Evolutionary conservation across 2,888 invertebrate genomes (phyloP), one percentile per base, ranked within the genome.

Genomic region (Drosophila quasianomalipes): DNA sequence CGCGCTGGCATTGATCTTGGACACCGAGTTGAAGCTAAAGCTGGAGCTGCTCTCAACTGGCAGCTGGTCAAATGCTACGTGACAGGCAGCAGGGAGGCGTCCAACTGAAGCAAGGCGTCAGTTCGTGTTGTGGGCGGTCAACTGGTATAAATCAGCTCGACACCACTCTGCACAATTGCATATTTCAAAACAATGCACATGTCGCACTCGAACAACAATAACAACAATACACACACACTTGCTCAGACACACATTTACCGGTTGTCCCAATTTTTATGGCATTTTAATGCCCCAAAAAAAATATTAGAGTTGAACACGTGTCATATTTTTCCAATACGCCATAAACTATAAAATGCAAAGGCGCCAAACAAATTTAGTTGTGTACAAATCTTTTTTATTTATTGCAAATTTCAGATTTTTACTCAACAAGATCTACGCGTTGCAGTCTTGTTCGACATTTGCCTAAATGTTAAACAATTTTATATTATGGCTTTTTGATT

Each of bases 61-160:
- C 58, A 58, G 58, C 61, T 73, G 70, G 35, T 63, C 89, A 85
- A 82, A 71, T 70, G 70, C 63, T 65, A 64, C 67, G 62, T 70
- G 83, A 82, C 83, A 53, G 55, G 72, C 39, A 16, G 39, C 69
- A 65, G 72, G 68, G 60, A 79, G 89, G 82, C 70, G 84, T 90
- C 71, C 79, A 57, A 85, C 76, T 71, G 75, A 16, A 30, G 65
- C 74, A 70, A 75, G 68, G 86, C 85, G 74, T 72, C 70, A 52
- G 37, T 58, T 41, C 10, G 28, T 41, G 41, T 41, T 57, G 39
- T 30, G 65, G 64, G 53, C 70, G 60, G 49, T 69, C 88, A 82
- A 76, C 77, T 87, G 82, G 82, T 75, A 89, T 91, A 85, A 87
- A 87, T 91, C 80, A 75, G 82, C 70, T 74, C 87, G 91, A 89